phyloP scores from a whole-genome alignment of 2,888 invertebrate species.

The Polydrusus tereticollis region DNA sequence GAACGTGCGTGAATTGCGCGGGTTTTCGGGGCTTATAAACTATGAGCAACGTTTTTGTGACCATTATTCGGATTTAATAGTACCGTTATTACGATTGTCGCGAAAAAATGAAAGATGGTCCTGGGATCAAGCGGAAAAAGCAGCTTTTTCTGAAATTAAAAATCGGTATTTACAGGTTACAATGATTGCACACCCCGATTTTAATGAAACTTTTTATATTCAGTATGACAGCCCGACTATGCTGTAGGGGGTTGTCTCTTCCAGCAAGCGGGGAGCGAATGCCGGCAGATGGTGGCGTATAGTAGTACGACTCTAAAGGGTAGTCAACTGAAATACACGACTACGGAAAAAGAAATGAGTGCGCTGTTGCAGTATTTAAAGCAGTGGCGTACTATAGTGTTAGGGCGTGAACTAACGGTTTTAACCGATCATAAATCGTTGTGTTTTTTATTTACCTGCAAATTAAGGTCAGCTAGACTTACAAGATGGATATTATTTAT shows the following conservation, averaged over 20 bases:
- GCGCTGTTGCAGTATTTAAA: constrained; percentile 23
- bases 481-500: constrained; percentile 42
- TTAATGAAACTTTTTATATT: constrained; percentile 14
- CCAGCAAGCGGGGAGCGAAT: constrained; percentile 12
- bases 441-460: constrained; percentile 23
- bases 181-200: constrained; percentile 37
- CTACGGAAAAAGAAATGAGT: constrained; percentile 40
- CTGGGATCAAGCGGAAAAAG: constrained; percentile 24
- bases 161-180: too few relatives aligned
- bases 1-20: too few relatives aligned
- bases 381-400: constrained; percentile 39
- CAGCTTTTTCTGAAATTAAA: constrained; percentile 27
- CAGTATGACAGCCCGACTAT: not conserved
- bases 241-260: constrained; percentile 14
- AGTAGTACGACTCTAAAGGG: constrained; percentile 35
- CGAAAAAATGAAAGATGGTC: constrained; percentile 33
- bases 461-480: constrained; percentile 27
- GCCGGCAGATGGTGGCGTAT: constrained; percentile 39
- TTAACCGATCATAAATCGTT: constrained; percentile 46
- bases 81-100: constrained; percentile 27
- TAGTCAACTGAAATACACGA: constrained; percentile 3
- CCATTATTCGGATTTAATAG: constrained; percentile 14
- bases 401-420: constrained; percentile 24
- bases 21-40: constrained; percentile 31
- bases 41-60: constrained; percentile 26